Evolutionary conservation across 35 echinoderm and acorn worm species (phyloP).

Genomic region (Lytechinus pictus): DNA sequence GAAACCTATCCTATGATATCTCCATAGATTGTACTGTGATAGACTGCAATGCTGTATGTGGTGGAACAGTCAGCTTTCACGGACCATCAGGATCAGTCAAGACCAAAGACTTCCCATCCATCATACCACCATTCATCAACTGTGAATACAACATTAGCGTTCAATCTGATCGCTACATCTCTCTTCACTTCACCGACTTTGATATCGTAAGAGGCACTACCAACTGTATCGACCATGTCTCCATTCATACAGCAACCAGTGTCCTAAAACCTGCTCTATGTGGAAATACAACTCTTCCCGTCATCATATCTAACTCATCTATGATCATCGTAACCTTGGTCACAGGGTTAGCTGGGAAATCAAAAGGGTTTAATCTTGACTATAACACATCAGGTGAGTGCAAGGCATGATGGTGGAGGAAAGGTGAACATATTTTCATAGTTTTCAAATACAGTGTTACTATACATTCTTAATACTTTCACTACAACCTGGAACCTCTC

Average conservation of each 20-base stretch:
- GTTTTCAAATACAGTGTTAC: no score
- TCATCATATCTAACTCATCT: constrained; percentile 58
- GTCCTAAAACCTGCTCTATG: constrained; percentile 41
- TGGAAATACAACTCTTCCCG: constrained; percentile 46
- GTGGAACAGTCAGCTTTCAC: background rate
- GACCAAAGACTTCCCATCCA: constrained; percentile 64
- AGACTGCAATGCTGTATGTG: background rate
- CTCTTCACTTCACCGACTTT: constrained; percentile 57
- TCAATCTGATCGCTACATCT: constrained; percentile 51
- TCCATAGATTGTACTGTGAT: background rate
- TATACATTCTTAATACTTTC: no score
- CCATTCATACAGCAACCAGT: background rate
- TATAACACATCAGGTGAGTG: constrained; percentile 64
- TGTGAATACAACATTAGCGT: constrained; percentile 69
- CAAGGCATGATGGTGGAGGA: no score
- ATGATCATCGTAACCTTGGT: constrained; percentile 48
- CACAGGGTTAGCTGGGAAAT: constrained; percentile 66
- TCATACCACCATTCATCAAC: constrained; percentile 67
- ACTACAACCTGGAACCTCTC: no score
- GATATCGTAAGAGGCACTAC: constrained; percentile 12
- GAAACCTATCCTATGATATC: background rate
- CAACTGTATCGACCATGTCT: constrained; percentile 60
- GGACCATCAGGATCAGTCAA: constrained; percentile 28
- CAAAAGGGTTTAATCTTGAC: constrained; percentile 59
- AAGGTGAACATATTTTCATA: no score